Evolutionary conservation across 2,888 invertebrate genomes (phyloP).

Genomic region (Strigamia transsilvanica): DNA sequence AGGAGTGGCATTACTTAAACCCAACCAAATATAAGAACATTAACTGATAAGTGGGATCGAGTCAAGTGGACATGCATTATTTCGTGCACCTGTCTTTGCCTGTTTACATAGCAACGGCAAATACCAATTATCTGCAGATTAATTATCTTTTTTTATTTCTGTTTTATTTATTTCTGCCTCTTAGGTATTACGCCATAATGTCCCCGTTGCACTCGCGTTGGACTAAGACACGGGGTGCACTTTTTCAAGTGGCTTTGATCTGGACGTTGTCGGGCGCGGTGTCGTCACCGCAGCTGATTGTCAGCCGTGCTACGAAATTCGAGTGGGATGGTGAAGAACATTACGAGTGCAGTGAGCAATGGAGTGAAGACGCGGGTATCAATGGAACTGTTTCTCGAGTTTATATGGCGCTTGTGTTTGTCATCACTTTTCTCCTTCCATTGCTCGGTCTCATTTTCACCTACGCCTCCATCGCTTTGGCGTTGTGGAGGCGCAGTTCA

Average conservation of each 20-base stretch:
- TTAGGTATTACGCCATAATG: slow-evolving; percentile 62
- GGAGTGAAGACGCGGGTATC: background rate
- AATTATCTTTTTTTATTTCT: background rate
- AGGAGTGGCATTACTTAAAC: slow-evolving; percentile 6
- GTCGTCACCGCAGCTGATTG: slow-evolving; percentile 64
- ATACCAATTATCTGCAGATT: slow-evolving; percentile 1
- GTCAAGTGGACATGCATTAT: slow-evolving; percentile 20
- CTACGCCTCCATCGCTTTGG: slow-evolving; percentile 65
- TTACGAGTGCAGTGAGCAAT: slow-evolving; percentile 59
- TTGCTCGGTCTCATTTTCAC: slow-evolving; percentile 64
- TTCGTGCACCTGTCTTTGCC: background rate
- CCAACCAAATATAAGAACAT: background rate
- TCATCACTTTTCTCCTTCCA: slow-evolving; percentile 63
- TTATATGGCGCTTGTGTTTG: slow-evolving; percentile 62
- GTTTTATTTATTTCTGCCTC: slow-evolving; percentile 39
- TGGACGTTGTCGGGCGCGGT: slow-evolving; percentile 64
- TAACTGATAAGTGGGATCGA: slow-evolving; percentile 34
- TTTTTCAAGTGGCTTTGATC: slow-evolving; percentile 63
- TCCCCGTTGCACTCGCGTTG: slow-evolving; percentile 64
- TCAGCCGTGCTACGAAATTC: slow-evolving; percentile 61
- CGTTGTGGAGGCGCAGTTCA: slow-evolving; percentile 65
- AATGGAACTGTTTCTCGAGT: slow-evolving; percentile 57
- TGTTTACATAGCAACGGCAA: slow-evolving; percentile 12
- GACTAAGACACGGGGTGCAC: slow-evolving; percentile 63
- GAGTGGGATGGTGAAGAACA: slow-evolving; percentile 59